phyloP scores from a whole-genome alignment of 2,113 vertebrate species.

The Ciconia boyciana region DNA sequence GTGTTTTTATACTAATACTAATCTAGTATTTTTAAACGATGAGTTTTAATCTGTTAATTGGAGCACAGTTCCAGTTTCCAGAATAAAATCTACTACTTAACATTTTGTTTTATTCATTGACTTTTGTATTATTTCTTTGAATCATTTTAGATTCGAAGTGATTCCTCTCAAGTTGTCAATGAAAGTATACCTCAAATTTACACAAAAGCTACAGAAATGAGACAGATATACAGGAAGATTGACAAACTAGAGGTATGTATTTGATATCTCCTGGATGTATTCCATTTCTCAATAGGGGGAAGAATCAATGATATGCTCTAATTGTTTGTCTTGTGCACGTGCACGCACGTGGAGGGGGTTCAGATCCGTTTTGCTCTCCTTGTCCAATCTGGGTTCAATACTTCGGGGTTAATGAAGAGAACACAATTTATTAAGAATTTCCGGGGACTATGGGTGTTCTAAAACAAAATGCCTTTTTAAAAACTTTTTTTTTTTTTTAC shows the following conservation, averaged over 20 bases:
- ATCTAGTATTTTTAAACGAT: not conserved
- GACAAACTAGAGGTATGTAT: slow-evolving; percentile 88
- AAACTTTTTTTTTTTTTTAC: not conserved
- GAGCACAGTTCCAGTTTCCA: not conserved
- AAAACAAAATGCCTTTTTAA: not conserved
- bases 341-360: fast-evolving
- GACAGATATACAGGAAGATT: slow-evolving; percentile 86
- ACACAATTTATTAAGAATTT: not conserved
- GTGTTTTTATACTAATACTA: not conserved
- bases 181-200: slow-evolving; percentile 92
- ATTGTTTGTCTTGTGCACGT: not conserved
- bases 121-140: not conserved
- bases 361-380: not conserved
- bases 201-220: slow-evolving; percentile 89
- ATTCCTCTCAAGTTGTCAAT: slow-evolving; percentile 90
- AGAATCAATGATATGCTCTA: fast-evolving
- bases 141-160: slow-evolving; percentile 81
- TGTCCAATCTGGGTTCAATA: not conserved
- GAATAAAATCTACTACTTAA: not conserved
- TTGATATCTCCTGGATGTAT: not conserved
- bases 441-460: not conserved
- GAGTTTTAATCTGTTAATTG: not conserved
- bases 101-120: not conserved
- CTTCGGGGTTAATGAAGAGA: not conserved
- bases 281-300: fast-evolving